These are phyloP conservation scores for Archips xylosteana DNA, from an alignment of 2,888 invertebrate species.

Conservation along the genomic window DNA sequence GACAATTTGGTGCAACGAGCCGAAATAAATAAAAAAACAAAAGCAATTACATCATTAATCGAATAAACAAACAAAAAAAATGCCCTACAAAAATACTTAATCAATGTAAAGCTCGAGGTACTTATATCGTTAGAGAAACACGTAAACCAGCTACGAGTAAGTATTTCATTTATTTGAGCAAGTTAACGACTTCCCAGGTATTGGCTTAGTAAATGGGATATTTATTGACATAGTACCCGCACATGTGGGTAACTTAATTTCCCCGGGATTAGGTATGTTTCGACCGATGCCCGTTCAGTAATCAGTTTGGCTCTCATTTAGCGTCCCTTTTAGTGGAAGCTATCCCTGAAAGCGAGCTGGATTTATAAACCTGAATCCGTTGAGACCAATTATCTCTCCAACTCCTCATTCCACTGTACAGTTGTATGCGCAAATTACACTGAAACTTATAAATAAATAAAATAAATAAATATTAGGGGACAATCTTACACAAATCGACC, in stretches of 20 bases:
- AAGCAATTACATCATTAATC: conserved; percentile 19
- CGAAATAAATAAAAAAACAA: neutral
- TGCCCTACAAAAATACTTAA: neutral
- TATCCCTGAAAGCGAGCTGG: conserved; percentile 19
- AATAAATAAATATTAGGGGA: too few species aligned
- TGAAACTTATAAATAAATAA: too few species aligned
- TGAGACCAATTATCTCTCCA: conserved; percentile 10
- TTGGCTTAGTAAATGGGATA: conserved; percentile 35
- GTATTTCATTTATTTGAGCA: conserved; percentile 36
- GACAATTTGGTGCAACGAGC: neutral
- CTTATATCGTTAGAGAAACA: conserved; percentile 10
- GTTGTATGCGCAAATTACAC: neutral
- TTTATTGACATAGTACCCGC: conserved; percentile 39
- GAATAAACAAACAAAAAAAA: conserved; percentile 3
- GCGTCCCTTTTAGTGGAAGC: conserved; percentile 32
- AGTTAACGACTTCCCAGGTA: conserved; percentile 40
- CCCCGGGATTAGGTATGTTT: conserved; percentile 39
- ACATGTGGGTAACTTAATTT: conserved; percentile 40
- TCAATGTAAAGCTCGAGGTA: conserved; percentile 1
- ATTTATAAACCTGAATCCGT: conserved; percentile 23
- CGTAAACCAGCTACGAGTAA: conserved; percentile 22
- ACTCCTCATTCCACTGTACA: conserved; percentile 7
- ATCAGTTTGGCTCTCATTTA: conserved; percentile 41
- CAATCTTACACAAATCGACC: too few species aligned
- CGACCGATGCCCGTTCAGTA: conserved; percentile 39